Conservation (phyloP, 2,113 vertebrate species). For the Chloropsis hardwickii region DNA sequence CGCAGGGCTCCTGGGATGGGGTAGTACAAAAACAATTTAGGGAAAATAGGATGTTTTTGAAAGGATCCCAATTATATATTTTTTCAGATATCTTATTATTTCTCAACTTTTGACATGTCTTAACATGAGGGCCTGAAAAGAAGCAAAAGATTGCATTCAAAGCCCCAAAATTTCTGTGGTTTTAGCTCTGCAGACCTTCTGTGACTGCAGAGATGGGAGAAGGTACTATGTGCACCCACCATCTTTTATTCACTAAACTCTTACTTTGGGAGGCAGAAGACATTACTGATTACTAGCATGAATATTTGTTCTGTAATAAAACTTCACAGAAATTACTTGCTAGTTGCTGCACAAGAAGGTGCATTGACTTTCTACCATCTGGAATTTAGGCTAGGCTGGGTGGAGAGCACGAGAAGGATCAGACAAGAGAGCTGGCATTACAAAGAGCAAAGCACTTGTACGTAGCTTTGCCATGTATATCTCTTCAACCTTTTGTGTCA, state of each 20-base stretch:
- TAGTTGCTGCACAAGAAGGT: neutral
- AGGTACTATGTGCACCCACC: fast-evolving
- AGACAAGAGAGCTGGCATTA: neutral
- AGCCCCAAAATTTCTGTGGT: neutral
- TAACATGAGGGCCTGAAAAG: neutral
- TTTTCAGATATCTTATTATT: neutral
- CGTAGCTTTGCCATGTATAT: fast-evolving
- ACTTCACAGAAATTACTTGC: neutral
- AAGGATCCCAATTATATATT: neutral
- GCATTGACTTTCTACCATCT: neutral
- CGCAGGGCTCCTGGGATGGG: neutral
- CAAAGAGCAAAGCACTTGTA: neutral
- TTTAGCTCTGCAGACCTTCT: neutral
- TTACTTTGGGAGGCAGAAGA: neutral
- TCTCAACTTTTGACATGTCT: neutral
- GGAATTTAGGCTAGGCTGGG: neutral
- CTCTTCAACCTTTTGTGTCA: neutral
- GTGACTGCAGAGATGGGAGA: neutral
- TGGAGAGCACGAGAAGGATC: neutral
- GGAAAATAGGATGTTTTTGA: neutral
- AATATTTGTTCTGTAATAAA: neutral
- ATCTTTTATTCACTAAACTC: neutral
- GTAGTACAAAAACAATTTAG: neutral
- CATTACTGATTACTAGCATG: neutral
- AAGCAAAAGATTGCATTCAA: neutral